Evolutionary conservation across 2,797 vertebrate genomes (phyloP).

Genomic region (Acipenser transmontanus): DNA sequence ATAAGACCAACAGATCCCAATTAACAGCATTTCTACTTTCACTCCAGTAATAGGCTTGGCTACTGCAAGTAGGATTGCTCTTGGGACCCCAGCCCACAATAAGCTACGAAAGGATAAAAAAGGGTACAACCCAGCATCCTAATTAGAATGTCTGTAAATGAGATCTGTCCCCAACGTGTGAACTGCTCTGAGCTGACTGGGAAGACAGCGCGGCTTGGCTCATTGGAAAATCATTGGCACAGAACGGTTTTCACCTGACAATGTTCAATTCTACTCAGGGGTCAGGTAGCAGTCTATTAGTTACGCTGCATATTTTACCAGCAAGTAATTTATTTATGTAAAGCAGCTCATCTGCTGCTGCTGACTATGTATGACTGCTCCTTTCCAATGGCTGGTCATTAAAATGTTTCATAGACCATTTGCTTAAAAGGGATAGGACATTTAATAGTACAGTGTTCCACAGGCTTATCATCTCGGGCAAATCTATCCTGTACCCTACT

Average conservation of each 20-base stretch:
- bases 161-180: background rate
- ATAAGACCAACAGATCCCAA: no score
- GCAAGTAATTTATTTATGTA: background rate
- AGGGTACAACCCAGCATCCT: background rate
- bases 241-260: background rate
- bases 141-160: background rate
- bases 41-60: no score
- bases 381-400: background rate
- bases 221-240: background rate
- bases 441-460: background rate
- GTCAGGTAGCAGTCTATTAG: background rate
- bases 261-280: background rate
- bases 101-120: no score
- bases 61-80: no score
- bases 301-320: background rate
- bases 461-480: background rate
- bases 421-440: background rate
- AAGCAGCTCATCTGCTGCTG: background rate
- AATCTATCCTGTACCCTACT: background rate
- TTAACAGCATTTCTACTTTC: no score
- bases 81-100: no score
- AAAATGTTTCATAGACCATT: conserved; percentile 3
- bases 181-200: background rate
- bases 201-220: background rate
- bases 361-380: background rate